Percentiles rank a stretch among this genome's conserved stretches.
phyloP scores from a whole-genome alignment of 2,888 invertebrate species.

The Hydrotaea diabolus region DNA sequence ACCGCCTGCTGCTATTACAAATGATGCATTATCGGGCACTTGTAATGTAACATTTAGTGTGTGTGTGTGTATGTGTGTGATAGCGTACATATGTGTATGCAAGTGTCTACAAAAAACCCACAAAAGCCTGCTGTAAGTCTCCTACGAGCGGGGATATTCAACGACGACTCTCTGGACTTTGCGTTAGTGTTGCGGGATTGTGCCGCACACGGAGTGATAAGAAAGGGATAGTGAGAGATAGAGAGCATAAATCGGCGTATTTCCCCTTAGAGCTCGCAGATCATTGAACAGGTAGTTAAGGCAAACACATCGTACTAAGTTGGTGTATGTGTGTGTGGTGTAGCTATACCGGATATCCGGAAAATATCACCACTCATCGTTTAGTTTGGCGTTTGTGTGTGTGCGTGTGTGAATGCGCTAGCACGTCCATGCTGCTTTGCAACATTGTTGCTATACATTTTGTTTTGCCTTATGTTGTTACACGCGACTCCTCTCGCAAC shows the following conservation, averaged over 20 bases:
- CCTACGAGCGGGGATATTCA: background rate
- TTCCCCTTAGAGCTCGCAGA: slow-evolving; percentile 5
- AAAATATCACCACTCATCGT: background rate
- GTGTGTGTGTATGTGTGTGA: background rate
- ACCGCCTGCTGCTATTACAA: background rate
- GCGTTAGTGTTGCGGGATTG: background rate
- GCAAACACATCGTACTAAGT: too few species aligned
- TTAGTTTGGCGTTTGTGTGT: background rate
- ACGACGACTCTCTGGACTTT: background rate
- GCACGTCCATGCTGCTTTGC: slow-evolving; percentile 23
- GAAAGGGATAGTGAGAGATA: background rate
- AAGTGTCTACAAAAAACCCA: slow-evolving; percentile 34
- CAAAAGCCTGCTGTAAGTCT: slow-evolving; percentile 30
- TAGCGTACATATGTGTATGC: background rate
- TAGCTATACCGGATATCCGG: slow-evolving; percentile 59
- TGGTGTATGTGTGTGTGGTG: background rate
- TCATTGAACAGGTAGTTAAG: slow-evolving; percentile 25
- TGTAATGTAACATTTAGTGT: background rate
- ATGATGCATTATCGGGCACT: background rate
- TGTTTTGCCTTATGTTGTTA: background rate
- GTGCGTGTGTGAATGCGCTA: too few species aligned
- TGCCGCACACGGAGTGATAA: background rate
- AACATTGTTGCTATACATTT: slow-evolving; percentile 25
- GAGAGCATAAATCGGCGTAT: slow-evolving; percentile 9
- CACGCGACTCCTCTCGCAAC: background rate